phyloP scores from a whole-genome alignment of 1,140 invertebrate genomes.

The Dermatophagoides farinae region DNA sequence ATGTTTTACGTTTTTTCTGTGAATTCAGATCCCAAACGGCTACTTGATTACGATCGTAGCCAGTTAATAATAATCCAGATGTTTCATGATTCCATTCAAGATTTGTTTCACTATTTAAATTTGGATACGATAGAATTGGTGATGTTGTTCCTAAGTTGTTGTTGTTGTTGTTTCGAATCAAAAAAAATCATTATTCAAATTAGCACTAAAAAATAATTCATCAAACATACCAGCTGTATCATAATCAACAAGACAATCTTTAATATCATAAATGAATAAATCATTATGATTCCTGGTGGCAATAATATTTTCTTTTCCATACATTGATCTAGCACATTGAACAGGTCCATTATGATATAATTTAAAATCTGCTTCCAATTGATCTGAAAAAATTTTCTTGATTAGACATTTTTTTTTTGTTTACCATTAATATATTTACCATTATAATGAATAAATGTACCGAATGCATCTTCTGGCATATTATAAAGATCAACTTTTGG shows the following conservation, averaged over 20 bases:
- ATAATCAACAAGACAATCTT: conserved; percentile 95
- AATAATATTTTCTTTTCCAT: conserved; percentile 96
- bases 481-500: conserved; percentile 99
- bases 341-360: conserved; percentile 99
- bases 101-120: conserved; percentile 97
- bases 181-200: not conserved
- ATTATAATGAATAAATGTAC: conserved; percentile 94
- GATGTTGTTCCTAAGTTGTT: conserved; percentile 66
- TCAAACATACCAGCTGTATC: conserved; percentile 56
- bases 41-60: conserved; percentile 92
- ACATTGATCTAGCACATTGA: conserved; percentile 96
- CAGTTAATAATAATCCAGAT: conserved; percentile 88
- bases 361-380: conserved; percentile 99
- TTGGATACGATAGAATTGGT: conserved; percentile 48
- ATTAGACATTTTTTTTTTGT: too few species aligned
- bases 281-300: conserved; percentile 98
- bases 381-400: conserved; percentile 27
- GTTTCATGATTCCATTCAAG: conserved; percentile 97
- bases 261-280: conserved; percentile 97
- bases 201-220: not conserved
- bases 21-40: conserved; percentile 95
- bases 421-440: conserved; percentile 37
- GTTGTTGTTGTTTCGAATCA: too few species aligned
- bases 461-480: conserved; percentile 97
- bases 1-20: conserved; percentile 21